These are phyloP conservation scores for Ectemnius lituratus DNA, from an alignment of 2,888 invertebrate species.

Conservation along the genomic window DNA sequence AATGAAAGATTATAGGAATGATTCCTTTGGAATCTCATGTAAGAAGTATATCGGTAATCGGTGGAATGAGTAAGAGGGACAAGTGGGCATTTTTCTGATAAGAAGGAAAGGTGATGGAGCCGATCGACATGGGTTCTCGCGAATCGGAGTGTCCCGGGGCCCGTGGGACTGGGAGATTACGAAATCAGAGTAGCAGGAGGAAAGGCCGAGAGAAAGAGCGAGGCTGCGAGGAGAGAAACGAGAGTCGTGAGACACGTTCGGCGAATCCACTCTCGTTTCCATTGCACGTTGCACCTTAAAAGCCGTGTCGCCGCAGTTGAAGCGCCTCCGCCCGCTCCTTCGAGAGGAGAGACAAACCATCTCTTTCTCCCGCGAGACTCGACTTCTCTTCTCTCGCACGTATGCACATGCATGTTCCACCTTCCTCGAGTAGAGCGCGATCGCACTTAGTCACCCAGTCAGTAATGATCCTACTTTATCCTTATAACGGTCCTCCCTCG, in stretches of 20 bases:
- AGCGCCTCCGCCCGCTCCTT: too few relatives aligned
- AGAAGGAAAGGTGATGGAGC: constrained; percentile 20
- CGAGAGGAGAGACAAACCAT: too few relatives aligned
- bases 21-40: neutral
- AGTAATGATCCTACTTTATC: too few relatives aligned
- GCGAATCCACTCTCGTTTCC: constrained; percentile 59
- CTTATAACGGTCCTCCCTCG: too few relatives aligned
- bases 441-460: too few relatives aligned
- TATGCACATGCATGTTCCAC: too few relatives aligned
- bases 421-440: too few relatives aligned
- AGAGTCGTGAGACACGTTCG: constrained; percentile 68
- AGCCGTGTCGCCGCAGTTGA: constrained; percentile 1
- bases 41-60: neutral
- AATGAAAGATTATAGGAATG: neutral
- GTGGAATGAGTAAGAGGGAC: neutral
- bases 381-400: too few relatives aligned
- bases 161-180: constrained; percentile 58
- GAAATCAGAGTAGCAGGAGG: constrained; percentile 50
- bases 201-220: constrained; percentile 31
- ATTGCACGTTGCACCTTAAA: constrained; percentile 43
- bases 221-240: constrained; percentile 32
- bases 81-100: constrained; percentile 29
- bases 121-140: constrained; percentile 3
- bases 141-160: constrained; percentile 36
- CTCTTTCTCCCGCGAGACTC: too few relatives aligned